A percentile compares a stretch with the other conserved stretches of the same genome.
Conservation (phyloP, 2,888 invertebrate species). For the Silvanus unidentatus region DNA sequence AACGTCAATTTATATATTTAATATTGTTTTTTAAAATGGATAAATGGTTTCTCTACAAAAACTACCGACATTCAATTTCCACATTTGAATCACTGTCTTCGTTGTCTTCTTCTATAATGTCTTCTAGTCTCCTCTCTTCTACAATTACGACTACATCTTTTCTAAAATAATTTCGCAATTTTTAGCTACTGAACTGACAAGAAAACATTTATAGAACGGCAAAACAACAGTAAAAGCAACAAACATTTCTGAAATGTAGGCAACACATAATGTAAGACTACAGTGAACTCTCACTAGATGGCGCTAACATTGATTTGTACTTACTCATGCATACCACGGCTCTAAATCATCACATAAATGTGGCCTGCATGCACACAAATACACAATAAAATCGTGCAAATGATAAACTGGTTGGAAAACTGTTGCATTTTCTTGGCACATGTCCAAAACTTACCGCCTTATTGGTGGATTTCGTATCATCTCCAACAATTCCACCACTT, state of each 20-base stretch:
- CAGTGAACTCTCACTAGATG: no score
- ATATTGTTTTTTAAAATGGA: no score
- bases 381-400: constrained; percentile 1
- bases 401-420: not conserved
- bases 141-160: constrained; percentile 40
- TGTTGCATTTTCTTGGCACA: not conserved
- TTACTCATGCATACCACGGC: constrained; percentile 40
- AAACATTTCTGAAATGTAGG: not conserved
- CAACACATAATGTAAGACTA: no score
- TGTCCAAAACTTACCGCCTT: constrained; percentile 33
- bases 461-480: constrained; percentile 34
- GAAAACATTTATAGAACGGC: no score
- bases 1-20: not conserved
- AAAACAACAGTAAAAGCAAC: not conserved
- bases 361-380: constrained; percentile 33
- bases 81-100: constrained; percentile 37
- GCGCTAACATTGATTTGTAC: no score
- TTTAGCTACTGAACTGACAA: not conserved
- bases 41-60: constrained; percentile 14
- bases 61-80: constrained; percentile 3
- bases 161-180: constrained; percentile 34
- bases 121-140: constrained; percentile 40
- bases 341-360: constrained; percentile 37
- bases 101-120: constrained; percentile 42
- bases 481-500: constrained; percentile 39